Evolutionary conservation across 2,888 invertebrate species (phyloP), one percentile per base, ranked within the genome.

Genomic region (Patella caerulea): DNA sequence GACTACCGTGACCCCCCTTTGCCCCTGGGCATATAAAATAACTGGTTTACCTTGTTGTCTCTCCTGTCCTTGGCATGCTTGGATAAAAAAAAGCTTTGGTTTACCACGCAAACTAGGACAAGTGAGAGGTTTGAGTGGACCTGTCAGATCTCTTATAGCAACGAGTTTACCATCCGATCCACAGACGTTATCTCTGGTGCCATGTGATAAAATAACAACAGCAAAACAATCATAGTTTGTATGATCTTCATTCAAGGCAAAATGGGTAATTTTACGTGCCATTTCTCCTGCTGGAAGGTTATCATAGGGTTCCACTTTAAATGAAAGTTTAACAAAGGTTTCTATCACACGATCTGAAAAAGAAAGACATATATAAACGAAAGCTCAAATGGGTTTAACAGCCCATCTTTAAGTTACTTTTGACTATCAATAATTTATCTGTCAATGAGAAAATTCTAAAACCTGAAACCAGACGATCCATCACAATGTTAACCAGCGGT

Each of bases 61-160:
- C 12, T 65, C 65, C 2, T 65, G 65, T 19, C 65, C 65, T 19
- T 65, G 65, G 19, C 65, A 65, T 19, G 65, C 65, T 19, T 65
- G 65, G 12, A 65, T 65, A 65, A 65, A 65, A 65, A 65, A 65
- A n/a, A 65, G 65, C 65, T 65, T 65, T 65, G 65, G 65, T 65
- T 65, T 65, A 65, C 19, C 65, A 65, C 65, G 5, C 65, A 65
- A 19, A 11, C 17, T 19, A 19, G 65, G 17, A 65, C 65, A 65
- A 19, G 65, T 11, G 2, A 4, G 12, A 19, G 15, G 9, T 65
- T 3, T 19, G 2, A 65, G 19, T 9, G 65, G 65, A 15, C 19
- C 19, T 15, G 65, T 65, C 11, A 65, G 65, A 12, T 19, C 19
- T 65, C 65, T 65, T 0, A 65, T 65, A 19, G 65, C n/a, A 11